Evolutionary conservation across 2,113 vertebrate species (phyloP), one percentile per base, ranked within the genome.

Genomic region (Rhinolophus ferrumequinum): DNA sequence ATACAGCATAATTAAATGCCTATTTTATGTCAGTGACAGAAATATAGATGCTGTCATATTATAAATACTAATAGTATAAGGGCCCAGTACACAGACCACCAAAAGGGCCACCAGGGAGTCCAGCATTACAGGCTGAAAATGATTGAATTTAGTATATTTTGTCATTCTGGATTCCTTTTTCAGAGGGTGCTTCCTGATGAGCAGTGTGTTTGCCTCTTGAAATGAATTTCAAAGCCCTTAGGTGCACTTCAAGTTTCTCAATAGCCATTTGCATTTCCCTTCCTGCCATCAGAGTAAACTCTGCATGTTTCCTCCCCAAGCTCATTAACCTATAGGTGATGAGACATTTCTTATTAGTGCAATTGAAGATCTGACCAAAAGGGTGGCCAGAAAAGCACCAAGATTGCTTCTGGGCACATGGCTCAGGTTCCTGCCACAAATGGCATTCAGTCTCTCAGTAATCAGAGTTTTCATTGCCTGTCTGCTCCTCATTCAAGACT

Each of bases 191-290:
- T 76, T 22, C 80, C 80, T 95, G 69, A 92, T 69, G 47, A 86
- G 30, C 35, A 58, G 0, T 26, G 93, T 30, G 13, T 76, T 70
- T 94, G 64, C 22, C 67, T 52, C 41, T 73, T 96, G 28, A 84
- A 97, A 97, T 75, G n/a, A 97, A 81, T 62, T 72, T 76, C 81
- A 95, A 94, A 86, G 76, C 41, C 24, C 66, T 73, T 67, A 60
- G 24, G 38, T 52, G 0, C 50, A 91, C 88, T 93, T 93, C 66
- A 69, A 95, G 22, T 58, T 85, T 88, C 60, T 85, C 84, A 85
- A 50, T 12, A 1, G 10, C 56, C 69, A 76, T 96, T 92, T 93
- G 28, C 41, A 93, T 88, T 93, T 26, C 35, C 75, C 75, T 96
- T 94, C 54, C 47, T 94, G 60, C 28, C 72, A 89, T 95, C 52